Conservation (phyloP, 2,888 invertebrate species). For the Molanna angustata region DNA sequence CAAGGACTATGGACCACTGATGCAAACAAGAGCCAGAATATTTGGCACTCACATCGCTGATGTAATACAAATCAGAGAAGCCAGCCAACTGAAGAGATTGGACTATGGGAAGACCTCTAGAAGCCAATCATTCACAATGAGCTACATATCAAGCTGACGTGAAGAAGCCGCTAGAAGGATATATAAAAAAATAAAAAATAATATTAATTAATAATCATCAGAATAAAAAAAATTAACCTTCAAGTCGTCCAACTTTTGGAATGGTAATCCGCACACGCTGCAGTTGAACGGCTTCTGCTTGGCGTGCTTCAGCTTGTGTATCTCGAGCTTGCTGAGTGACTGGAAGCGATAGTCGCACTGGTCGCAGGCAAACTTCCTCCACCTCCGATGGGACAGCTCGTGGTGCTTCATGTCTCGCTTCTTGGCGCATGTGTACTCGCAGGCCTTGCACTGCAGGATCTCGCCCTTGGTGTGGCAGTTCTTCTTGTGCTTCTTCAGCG, state of each 20-base stretch:
- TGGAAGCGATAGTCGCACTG: slow-evolving; percentile 29
- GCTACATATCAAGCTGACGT: too few species aligned
- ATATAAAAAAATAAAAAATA: too few species aligned
- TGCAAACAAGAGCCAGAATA: too few species aligned
- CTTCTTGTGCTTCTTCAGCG: slow-evolving; percentile 20
- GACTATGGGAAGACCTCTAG: too few species aligned
- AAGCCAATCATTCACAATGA: too few species aligned
- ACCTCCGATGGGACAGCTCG: slow-evolving; percentile 16
- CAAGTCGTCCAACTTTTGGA: slow-evolving; percentile 17
- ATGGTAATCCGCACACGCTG: slow-evolving; percentile 18
- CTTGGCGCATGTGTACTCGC: slow-evolving; percentile 15
- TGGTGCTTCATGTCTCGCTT: slow-evolving; percentile 19
- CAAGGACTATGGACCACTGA: too few species aligned
- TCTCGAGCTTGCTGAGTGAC: slow-evolving; percentile 24
- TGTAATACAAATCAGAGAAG: too few species aligned
- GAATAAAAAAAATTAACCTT: not conserved
- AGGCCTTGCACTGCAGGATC: slow-evolving; percentile 10
- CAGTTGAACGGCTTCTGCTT: slow-evolving; percentile 26
- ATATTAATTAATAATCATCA: too few species aligned
- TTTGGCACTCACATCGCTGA: too few species aligned
- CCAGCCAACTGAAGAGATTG: too few species aligned
- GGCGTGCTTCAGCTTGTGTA: slow-evolving; percentile 29
- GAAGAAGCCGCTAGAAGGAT: too few species aligned
- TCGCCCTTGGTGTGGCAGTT: slow-evolving; percentile 19
- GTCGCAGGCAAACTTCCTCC: slow-evolving; percentile 20